Conservation (phyloP, 2,113 vertebrate genomes). For the Ictidomys tridecemlineatus region DNA sequence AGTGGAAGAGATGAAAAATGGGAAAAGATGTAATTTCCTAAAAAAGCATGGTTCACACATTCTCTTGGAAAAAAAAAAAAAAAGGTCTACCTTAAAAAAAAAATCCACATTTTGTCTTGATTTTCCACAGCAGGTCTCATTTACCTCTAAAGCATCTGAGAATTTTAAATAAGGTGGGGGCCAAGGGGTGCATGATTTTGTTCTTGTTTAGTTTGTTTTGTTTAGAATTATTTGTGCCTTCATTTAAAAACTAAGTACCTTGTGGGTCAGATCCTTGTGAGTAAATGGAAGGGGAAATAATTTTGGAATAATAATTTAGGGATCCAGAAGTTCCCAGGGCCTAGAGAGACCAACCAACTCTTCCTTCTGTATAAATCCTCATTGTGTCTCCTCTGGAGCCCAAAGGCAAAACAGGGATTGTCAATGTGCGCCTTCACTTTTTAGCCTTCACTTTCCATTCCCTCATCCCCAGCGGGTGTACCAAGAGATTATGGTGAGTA, state of each 20-base stretch:
- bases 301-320: slow-evolving; percentile 42
- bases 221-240: slow-evolving; percentile 71
- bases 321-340: neutral
- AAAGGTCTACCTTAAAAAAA: slow-evolving; percentile 66
- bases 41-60: neutral
- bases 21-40: slow-evolving; percentile 68
- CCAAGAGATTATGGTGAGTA: neutral
- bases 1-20: slow-evolving; percentile 59
- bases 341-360: neutral
- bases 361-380: slow-evolving; percentile 1
- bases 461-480: slow-evolving; percentile 17
- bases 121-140: slow-evolving; percentile 69
- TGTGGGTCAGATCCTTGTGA: slow-evolving; percentile 59
- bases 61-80: slow-evolving; percentile 68
- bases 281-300: slow-evolving; percentile 49
- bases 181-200: neutral
- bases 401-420: slow-evolving; percentile 16
- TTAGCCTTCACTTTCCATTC: neutral
- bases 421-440: slow-evolving; percentile 27
- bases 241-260: slow-evolving; percentile 81
- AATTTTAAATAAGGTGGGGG: slow-evolving; percentile 64
- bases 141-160: slow-evolving; percentile 59
- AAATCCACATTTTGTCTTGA: slow-evolving; percentile 78
- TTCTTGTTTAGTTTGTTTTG: slow-evolving; percentile 52
- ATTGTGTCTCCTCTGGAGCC: neutral